Percentiles rank a stretch among this genome's conserved stretches.
Evolutionary conservation across 2,113 vertebrate genomes (phyloP).

Genomic region (Chionomys nivalis): DNA sequence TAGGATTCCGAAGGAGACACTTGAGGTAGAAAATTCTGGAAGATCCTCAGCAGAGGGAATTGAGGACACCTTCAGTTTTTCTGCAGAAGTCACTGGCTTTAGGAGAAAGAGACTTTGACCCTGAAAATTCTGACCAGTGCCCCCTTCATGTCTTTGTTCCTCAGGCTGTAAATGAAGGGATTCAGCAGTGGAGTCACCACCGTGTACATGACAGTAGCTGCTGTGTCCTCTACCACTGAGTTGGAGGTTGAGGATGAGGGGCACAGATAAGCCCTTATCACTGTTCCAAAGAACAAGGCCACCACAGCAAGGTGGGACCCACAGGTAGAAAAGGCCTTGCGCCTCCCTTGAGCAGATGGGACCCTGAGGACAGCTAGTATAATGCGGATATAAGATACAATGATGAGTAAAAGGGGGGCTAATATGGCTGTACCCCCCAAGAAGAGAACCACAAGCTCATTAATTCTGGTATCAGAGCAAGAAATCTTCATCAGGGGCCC

Average conservation of each 20-base stretch:
- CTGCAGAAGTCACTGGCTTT: background rate
- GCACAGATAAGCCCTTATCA: constrained; percentile 69
- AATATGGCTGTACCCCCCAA: constrained; percentile 64
- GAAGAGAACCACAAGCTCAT: constrained; percentile 48
- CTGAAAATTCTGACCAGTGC: constrained; percentile 54
- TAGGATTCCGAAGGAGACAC: background rate
- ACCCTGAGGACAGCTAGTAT: constrained; percentile 54
- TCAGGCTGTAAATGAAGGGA: background rate
- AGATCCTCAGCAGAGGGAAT: background rate
- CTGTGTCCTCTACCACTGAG: constrained; percentile 38
- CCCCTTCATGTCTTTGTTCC: constrained; percentile 48
- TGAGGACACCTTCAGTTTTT: background rate
- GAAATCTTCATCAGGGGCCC: constrained; percentile 60
- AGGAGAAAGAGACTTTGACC: background rate
- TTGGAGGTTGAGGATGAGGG: constrained; percentile 36
- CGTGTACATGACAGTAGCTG: background rate
- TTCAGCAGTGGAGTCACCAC: too few species aligned
- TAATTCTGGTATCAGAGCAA: constrained; percentile 34
- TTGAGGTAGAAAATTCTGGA: background rate
- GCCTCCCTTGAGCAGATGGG: constrained; percentile 63
- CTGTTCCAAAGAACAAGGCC: constrained; percentile 65
- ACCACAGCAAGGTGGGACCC: background rate
- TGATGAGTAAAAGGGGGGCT: constrained; percentile 56
- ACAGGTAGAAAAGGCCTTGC: background rate
- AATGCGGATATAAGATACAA: constrained; percentile 67